Percentiles rank a stretch among this genome's conserved stretches.
These are phyloP conservation scores for Scaptodrosophila latifasciaeformis DNA, from an alignment of 2,888 invertebrate species.

Conservation along the genomic window DNA sequence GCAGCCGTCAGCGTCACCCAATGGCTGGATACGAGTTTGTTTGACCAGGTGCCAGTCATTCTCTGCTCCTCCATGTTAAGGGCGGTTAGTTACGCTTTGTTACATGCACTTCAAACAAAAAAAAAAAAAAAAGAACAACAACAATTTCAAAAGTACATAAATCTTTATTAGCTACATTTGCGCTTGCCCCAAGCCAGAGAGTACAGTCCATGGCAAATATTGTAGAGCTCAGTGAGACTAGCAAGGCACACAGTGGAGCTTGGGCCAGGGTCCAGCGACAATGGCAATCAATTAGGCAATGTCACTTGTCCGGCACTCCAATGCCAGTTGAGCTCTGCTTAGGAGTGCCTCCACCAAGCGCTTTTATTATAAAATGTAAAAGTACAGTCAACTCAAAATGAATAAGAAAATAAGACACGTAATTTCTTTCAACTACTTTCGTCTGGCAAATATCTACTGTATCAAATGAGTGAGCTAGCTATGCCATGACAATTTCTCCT, in stretches of 20 bases:
- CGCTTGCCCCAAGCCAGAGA: conserved; percentile 1
- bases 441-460: conserved; percentile 5
- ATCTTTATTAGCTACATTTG: conserved; percentile 55
- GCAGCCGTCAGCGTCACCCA: conserved; percentile 16
- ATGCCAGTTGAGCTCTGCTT: conserved; percentile 7
- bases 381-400: neutral
- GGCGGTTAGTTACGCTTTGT: neutral
- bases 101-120: conserved; percentile 28
- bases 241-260: conserved; percentile 6
- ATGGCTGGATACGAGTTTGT: conserved; percentile 21
- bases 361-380: neutral
- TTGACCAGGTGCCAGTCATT: conserved; percentile 43
- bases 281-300: conserved; percentile 45
- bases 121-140: conserved; percentile 28
- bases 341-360: neutral
- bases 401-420: too few species aligned
- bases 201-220: conserved; percentile 24
- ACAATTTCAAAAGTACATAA: conserved; percentile 28
- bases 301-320: conserved; percentile 27
- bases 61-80: neutral
- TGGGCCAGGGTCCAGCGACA: conserved; percentile 1
- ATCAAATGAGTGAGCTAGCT: conserved; percentile 5
- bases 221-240: conserved; percentile 19
- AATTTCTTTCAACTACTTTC: neutral
- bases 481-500: neutral